Evolutionary conservation across 2,113 vertebrate species (phyloP), one percentile per base, ranked within the genome.

Genomic region (Melanerpes formicivorus): DNA sequence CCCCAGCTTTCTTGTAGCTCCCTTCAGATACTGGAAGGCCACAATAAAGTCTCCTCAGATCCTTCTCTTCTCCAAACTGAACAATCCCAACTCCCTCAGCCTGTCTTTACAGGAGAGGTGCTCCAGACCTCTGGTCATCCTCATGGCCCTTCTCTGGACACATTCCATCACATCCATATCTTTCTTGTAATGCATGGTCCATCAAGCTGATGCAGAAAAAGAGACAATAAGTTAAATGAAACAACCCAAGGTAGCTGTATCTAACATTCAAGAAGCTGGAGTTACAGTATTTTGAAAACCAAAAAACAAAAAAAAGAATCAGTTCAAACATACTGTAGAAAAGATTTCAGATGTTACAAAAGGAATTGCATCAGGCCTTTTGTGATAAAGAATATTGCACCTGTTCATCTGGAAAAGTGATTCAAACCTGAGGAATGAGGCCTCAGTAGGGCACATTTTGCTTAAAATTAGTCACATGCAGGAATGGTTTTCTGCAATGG

Each of bases 401-500:
- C 88, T 0, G 0, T 93, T 88, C 44, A 59, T 46, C 21, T 55
- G 29, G 14, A 12, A 79, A 64, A 87, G 73, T 48, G 15, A 82
- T 55, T 94, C 37, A 82, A 66, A 83, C 26, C 42, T 64, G 52
- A 66, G 46, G 34, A 88, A 79, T 1, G 2, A 84, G 55, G 17
- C 7, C 34, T 84, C 15, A 81, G 5, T 19, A 76, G 34, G 19
- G 30, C 52, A 80, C 5, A 56, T 90, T 91, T 93, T 94, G 7
- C 52, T 92, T 67, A 70, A 78, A 90, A 84, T 89, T 59, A 82
- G 55, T 73, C 60, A 56, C 32, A 56, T 60, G 40, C n/a, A 11
- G 60, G 84, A 84, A 29, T 34, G 19, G 18, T 80, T 93, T 95
- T 84, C 71, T 90, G 67, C 86, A 88, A 88, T 55, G 34, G 58